Evolutionary conservation across 2,888 invertebrate species (phyloP), one percentile per base, ranked within the genome.

Genomic region (Cheilosia grossa): DNA sequence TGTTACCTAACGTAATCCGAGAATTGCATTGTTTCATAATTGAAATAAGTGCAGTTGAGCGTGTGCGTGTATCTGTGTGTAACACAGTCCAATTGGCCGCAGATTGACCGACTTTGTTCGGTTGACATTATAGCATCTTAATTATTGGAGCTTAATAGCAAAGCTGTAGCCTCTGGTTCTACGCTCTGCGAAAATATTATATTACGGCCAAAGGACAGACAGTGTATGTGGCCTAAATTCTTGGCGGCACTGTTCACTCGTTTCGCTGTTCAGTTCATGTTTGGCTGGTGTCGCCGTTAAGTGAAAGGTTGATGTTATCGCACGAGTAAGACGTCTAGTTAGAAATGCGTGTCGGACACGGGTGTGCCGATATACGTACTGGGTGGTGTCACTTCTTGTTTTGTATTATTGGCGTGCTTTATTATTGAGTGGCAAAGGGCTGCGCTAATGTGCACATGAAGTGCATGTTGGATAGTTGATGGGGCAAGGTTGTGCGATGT

Each of bases 11-110:
- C 70, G 81, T 81, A 85, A 85, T 77, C 61, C 21, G 81, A 85
- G 85, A 85, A 81, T 85, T 81, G 85, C 81, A 85, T 85, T 85
- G 80, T 85, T 85, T 80, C 85, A 85, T 85, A 85, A 85, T 85
- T 85, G 77, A 75, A 80, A 75, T 85, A 85, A 85, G 75, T 83
- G 82, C 82, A 82, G 49, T 74, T 81, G 7, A n/a, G 17, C 2
- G 27, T 30, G 10, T 40, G 17, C 15, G 44, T 5, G 47, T 58
- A 40, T 30, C 19, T 51, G 27, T 27, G 17, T 54, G 54, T 74
- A 56, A 30, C 83, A 83, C 80, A 77, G 80, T 81, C 81, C 72
- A 81, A 85, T 75, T 81, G 81, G 81, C 72, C 61, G 37, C 37
- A 72, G 72, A 73, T 85, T 85, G 85, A 81, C 81, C 81, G 75